Evolutionary conservation across 2,888 invertebrate species (phyloP).

Genomic region (Polylopha cassiicola): DNA sequence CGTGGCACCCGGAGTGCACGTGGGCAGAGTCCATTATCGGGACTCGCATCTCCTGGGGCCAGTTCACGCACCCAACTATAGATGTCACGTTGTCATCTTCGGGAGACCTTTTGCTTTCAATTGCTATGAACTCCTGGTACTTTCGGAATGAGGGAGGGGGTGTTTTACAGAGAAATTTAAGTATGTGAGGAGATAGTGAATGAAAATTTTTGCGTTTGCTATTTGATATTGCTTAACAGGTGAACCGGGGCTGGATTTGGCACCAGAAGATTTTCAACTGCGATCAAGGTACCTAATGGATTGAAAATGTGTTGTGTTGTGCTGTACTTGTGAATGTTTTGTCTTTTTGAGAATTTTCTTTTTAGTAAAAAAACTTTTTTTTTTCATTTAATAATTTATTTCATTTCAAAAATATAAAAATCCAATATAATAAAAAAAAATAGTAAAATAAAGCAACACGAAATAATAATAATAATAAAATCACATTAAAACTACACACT

Average conservation of each 20-base stretch:
- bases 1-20: conserved; percentile 40
- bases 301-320: too few relatives aligned
- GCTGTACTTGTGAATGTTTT: conserved; percentile 9
- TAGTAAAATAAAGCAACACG: conserved; percentile 5
- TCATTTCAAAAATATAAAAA: conserved; percentile 3
- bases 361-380: conserved; percentile 9
- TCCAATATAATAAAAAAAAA: conserved; percentile 2
- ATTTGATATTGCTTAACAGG: too few relatives aligned
- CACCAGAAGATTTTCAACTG: too few relatives aligned
- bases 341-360: conserved; percentile 2
- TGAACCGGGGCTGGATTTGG: too few relatives aligned
- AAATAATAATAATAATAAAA: neutral
- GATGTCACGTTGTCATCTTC: conserved; percentile 61
- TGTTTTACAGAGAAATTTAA: neutral
- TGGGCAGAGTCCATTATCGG: conserved; percentile 50
- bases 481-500: neutral
- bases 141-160: conserved; percentile 28
- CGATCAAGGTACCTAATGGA: too few relatives aligned
- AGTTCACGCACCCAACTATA: conserved; percentile 46
- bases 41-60: conserved; percentile 48
- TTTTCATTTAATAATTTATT: neutral
- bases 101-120: conserved; percentile 62
- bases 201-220: too few relatives aligned
- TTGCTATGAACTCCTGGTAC: conserved; percentile 58
- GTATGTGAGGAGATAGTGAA: too few relatives aligned